These are phyloP conservation scores for Sussaba pulchella DNA, from an alignment of 2,888 invertebrate genomes.

Conservation along the genomic window DNA sequence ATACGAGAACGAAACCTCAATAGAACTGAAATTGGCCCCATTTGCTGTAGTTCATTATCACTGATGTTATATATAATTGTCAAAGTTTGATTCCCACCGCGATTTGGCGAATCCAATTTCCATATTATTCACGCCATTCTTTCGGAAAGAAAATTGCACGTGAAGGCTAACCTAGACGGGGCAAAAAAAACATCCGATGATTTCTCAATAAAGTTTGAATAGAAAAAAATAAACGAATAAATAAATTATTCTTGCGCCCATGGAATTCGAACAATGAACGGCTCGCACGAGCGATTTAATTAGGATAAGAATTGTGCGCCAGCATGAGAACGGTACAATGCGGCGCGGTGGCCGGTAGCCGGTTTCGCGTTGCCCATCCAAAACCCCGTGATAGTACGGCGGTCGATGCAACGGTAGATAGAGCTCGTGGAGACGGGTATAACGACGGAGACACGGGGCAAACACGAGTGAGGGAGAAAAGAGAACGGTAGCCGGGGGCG, in stretches of 20 bases:
- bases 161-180: too few species aligned
- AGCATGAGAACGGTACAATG: constrained; percentile 70
- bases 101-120: too few species aligned
- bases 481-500: constrained; percentile 39
- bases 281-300: constrained; percentile 79
- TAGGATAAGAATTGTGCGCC: constrained; percentile 81
- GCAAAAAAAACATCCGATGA: constrained; percentile 1
- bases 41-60: neutral
- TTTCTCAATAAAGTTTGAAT: constrained; percentile 36
- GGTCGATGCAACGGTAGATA: constrained; percentile 22
- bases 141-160: too few species aligned
- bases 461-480: constrained; percentile 39
- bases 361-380: constrained; percentile 57
- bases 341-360: constrained; percentile 36
- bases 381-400: constrained; percentile 41
- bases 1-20: constrained; percentile 7
- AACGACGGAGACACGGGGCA: constrained; percentile 31
- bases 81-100: neutral
- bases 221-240: too few species aligned
- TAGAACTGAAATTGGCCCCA: neutral
- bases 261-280: constrained; percentile 67
- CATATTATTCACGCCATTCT: too few species aligned
- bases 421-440: constrained; percentile 31
- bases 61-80: neutral
- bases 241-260: constrained; percentile 38